phyloP scores from a whole-genome alignment of 2,113 vertebrate genomes.

The Gila orcuttii region DNA sequence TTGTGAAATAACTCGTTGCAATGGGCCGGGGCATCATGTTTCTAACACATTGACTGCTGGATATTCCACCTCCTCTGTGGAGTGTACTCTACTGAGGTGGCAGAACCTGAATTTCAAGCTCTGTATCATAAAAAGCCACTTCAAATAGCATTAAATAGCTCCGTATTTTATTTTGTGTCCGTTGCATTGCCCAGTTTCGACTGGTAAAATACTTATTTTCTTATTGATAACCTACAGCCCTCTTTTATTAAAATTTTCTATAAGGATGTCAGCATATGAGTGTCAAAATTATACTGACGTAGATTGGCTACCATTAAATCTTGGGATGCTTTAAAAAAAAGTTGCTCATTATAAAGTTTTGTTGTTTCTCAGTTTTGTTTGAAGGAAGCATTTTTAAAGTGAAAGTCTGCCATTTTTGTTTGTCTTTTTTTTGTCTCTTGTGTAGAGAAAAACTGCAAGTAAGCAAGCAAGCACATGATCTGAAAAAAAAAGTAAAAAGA shows the following conservation, averaged over 20 bases:
- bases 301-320: not conserved
- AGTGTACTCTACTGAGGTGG: not conserved
- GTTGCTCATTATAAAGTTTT: not conserved
- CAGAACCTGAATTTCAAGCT: conserved; percentile 30
- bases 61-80: not conserved
- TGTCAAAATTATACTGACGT: not conserved
- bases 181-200: not conserved
- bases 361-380: not conserved
- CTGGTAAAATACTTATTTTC: not conserved
- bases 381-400: not conserved
- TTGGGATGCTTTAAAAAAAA: not conserved
- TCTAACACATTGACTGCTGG: not conserved
- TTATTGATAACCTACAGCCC: not conserved
- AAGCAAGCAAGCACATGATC: conserved; percentile 27
- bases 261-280: not conserved
- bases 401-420: conserved; percentile 9
- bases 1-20: not conserved
- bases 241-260: no score
- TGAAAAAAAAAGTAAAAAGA: not conserved
- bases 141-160: not conserved
- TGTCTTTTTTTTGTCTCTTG: no score
- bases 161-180: not conserved
- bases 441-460: not conserved
- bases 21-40: not conserved
- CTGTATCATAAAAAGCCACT: not conserved